A percentile compares a stretch with the other conserved stretches of the same genome.
These are phyloP conservation scores for Lepus europaeus DNA, from an alignment of 2,113 vertebrate species.

Conservation along the genomic window DNA sequence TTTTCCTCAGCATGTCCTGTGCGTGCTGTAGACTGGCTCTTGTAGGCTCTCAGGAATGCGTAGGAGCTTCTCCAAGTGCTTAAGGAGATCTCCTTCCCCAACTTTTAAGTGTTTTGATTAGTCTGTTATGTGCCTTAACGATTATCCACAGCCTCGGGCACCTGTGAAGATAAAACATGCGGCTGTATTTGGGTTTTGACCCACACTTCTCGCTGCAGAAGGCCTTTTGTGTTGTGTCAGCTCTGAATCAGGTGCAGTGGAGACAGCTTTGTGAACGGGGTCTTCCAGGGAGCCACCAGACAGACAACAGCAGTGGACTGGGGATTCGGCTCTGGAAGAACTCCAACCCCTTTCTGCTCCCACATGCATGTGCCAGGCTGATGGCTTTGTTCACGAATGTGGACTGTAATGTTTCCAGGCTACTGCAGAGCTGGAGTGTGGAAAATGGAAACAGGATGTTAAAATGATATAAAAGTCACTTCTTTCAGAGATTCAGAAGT, in stretches of 20 bases:
- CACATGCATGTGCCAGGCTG: no score
- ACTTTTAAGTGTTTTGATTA: not conserved
- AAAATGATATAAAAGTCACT: not conserved
- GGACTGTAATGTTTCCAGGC: not conserved
- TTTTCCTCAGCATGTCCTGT: not conserved
- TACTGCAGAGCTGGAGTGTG: not conserved
- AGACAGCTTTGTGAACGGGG: not conserved
- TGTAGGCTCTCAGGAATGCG: not conserved
- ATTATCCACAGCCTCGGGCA: not conserved
- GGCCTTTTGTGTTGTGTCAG: not conserved
- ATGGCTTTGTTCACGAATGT: slow-evolving; percentile 8
- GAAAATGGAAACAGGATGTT: not conserved
- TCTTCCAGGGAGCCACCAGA: not conserved
- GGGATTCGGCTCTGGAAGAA: not conserved
- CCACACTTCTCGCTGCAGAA: not conserved
- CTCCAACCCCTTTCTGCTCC: not conserved
- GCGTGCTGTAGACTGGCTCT: not conserved
- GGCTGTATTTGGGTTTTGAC: not conserved
- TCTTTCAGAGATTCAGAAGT: not conserved
- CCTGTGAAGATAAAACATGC: not conserved
- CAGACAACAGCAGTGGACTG: not conserved
- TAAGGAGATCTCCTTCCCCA: not conserved
- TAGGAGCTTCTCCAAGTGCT: not conserved
- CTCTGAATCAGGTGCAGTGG: not conserved
- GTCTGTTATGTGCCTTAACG: not conserved